Evolutionary conservation across 2,888 invertebrate genomes (phyloP), one percentile per base, ranked within the genome.

Genomic region (Therioaphis trifolii): DNA sequence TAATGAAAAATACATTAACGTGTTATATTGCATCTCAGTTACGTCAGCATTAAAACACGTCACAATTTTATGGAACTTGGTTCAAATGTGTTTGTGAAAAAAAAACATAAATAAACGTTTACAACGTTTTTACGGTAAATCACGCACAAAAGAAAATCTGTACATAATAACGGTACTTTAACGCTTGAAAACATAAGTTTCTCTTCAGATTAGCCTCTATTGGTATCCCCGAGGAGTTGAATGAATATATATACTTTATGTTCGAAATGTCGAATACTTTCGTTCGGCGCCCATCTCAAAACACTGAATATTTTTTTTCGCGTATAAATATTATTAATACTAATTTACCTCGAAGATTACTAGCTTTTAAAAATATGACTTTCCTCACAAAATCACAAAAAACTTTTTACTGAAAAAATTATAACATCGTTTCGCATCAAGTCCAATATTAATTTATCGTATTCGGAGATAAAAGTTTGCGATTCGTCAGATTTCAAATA

Each of bases 161-260:
- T 46, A 14, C 24, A 46, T 63, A 76, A 76, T 46, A 76, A 76
- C n/a, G 46, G 61, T 24, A 63, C 63, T 63, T 76, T 76, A 76
- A 63, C 61, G 76, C 63, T 63, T 43, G 61, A 63, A 43, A 27
- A 63, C 61, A 29, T 29, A 76, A 76, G 63, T 76, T 76, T 63
- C 61, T 76, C 46, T 63, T 63, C 46, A 63, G 46, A 46, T 76
- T 76, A 63, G n/a, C 61, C 76, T 61, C 46, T 63, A 76, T 29
- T 29, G 24, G 76, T 12, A 9, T 76, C 76, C 63, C 61, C 14
- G 9, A n/a, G 76, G 61, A 63, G 14, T 75, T 24, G 18, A 15
- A 46, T 12, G 29, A 58, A 61, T n/a, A 18, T 18, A 24, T 46
- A 46, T 40, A 61, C 75, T 58, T 27, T 55, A 35, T 18, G 58